Base-by-base conservation (phyloP, 2,888 invertebrate genomes). In the Stomorhina lunata region DNA sequence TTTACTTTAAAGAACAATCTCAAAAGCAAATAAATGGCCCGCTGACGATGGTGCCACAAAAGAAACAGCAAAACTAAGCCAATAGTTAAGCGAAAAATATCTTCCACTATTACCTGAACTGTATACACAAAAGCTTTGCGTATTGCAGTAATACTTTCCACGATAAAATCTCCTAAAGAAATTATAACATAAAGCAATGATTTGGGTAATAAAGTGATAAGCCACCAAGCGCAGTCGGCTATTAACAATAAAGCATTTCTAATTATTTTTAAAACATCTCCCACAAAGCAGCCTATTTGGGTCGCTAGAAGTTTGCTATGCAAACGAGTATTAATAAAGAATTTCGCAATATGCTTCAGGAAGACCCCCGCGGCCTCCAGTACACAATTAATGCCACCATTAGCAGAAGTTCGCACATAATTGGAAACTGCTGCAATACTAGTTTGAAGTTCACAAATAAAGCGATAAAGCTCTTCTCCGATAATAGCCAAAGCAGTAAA, bases 51-150 rank as follows among this genome's bases (percentile, higher is more conserved):
- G 9, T 65, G 79, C 37, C 84, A 57, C 15, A 85, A 12, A 6
- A 86, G 1, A 5, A 84, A 75, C 1, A 85, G 22, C 5, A 86
- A 66, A 10, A 80, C 73, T 2, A 85, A 12, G 0, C 83, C 85
- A 15, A 85, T 85, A 1, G 84, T 85, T 29, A 86, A 83, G 17
- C 85, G 82, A 27, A 86, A 86, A 4, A 86, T 15, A 50, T 86
- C 86, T 22, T 86, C 85, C n/a, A 82, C 10, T 29, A 79, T 61
- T 10, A 76, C 45, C 0, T 66, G 29, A 2, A 65, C 22, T 9
- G 37, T 45, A 53, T 71, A 55, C 1, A 45, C n/a, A n/a, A 86
- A 37, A 5, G 84, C 48, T 5, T 37, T 83, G 1, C 81, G 84
- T 10, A 82, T 15, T 0, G 78, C 10, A 1, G 65, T 59, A 20